Evolutionary conservation across 1,140 invertebrate genomes (phyloP).

Genomic region (Melitaea cinxia): DNA sequence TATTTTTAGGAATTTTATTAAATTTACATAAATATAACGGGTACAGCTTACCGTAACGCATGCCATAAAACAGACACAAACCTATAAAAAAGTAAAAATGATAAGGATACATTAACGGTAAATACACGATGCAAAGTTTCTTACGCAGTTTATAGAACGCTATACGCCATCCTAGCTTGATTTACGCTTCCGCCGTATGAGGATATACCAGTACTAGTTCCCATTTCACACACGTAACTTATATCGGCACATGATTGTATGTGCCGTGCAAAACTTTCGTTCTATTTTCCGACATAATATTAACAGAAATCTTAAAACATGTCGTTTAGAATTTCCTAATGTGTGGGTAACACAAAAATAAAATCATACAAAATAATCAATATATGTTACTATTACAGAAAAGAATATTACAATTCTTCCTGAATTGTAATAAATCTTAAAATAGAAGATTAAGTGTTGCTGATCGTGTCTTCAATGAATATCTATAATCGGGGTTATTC

Average conservation of each 20-base stretch:
- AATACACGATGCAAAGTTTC: not conserved
- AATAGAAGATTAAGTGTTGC: no score
- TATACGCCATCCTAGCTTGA: constrained; percentile 30
- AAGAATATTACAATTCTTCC: no score
- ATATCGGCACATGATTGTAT: not conserved
- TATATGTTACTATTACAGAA: no score
- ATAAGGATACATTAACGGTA: not conserved
- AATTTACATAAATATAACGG: no score
- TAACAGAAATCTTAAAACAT: no score
- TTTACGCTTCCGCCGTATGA: constrained; percentile 25
- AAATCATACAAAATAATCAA: no score
- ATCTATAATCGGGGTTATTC: not conserved
- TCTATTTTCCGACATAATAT: no score
- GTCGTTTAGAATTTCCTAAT: no score
- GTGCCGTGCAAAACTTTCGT: not conserved
- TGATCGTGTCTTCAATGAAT: not conserved
- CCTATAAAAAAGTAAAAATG: not conserved
- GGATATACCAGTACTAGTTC: constrained; percentile 18
- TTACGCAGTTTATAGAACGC: constrained; percentile 5
- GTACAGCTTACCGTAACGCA: no score
- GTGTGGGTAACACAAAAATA: no score
- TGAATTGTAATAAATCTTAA: no score
- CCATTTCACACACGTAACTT: constrained; percentile 2
- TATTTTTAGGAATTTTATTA: no score
- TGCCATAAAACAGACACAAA: constrained; percentile 2